Base-by-base conservation (phyloP, 2,888 invertebrate genomes). In the Melanophora roralis region DNA sequence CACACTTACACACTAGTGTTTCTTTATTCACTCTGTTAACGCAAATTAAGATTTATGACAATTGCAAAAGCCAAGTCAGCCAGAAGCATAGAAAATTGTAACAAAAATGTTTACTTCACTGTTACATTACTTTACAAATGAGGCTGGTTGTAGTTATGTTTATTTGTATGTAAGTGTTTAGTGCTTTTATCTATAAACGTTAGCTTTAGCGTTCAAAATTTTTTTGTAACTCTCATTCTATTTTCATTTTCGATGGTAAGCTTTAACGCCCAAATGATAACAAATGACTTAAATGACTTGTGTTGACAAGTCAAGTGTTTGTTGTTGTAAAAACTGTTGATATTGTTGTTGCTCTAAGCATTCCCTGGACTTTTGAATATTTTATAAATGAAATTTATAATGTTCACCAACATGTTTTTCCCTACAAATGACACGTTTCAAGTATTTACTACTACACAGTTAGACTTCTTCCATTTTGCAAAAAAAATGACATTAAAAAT, bases 221-320 rank as follows among this genome's bases (percentile, higher is more conserved):
- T 27, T 27, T 3, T 27, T 27, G 49, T 6, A 7, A 32, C 12
- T 60, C 27, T 14, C 36, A 5, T 1, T 19, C 38, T 36, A 19
- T 38, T 16, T 34, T 23, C 6, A 11, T 68, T 68, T 7, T n/a
- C n/a, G n/a, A n/a, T n/a, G n/a, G 36, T 40, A 64, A 76, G 47
- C 74, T 76, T 74, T 65, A 81, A 82, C 82, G 81, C 83, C 78
- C 71, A 73, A 82, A 83, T 83, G 81, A 79, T 83, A 82, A 82
- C 81, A 81, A 81, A 81, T 83, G 82, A 81, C 81, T 78, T 69
- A 68, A 81, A 83, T 77, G 81, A 81, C 81, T 75, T 75, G 71
- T 81, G 82, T 71, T 74, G 82, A 78, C 75, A 79, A 79, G 81
- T 67, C 79, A 78, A 81, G 68, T 79, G 73, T 43, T 67, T 67